Conservation (phyloP, 2,888 invertebrate species). For the Ormia ochracea region DNA sequence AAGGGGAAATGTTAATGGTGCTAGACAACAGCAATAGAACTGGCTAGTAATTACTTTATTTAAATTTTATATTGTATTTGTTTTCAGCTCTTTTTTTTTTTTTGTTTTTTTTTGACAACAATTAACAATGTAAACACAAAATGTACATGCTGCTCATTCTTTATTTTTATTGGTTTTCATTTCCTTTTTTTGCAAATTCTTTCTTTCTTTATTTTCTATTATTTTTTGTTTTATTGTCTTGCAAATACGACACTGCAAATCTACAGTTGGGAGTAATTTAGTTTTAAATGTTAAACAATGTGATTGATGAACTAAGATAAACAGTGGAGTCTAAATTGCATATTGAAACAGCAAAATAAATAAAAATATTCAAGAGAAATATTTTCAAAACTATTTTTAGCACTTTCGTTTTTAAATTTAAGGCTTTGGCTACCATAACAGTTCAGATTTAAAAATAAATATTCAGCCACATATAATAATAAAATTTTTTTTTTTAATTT, state of each 20-base stretch:
- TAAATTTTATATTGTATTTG: neutral
- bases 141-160: conserved; percentile 6
- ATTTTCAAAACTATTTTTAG: too few species aligned
- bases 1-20: neutral
- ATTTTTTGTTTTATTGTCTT: conserved; percentile 33
- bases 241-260: conserved; percentile 42
- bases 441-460: too few species aligned
- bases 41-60: conserved; percentile 4
- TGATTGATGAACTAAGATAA: conserved; percentile 40
- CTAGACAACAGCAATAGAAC: neutral
- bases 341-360: too few species aligned
- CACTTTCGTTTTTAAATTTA: too few species aligned
- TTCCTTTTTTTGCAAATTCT: too few species aligned
- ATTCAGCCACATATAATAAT: too few species aligned
- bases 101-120: too few species aligned
- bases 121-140: conserved; percentile 48
- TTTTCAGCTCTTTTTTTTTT: conserved; percentile 11
- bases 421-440: too few species aligned
- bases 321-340: neutral
- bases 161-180: neutral
- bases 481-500: too few species aligned
- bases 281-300: conserved; percentile 37
- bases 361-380: too few species aligned
- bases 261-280: conserved; percentile 47
- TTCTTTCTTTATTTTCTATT: neutral